These are phyloP conservation scores for Chunga burmeisteri DNA, from an alignment of 2,113 vertebrate genomes.

Conservation along the genomic window DNA sequence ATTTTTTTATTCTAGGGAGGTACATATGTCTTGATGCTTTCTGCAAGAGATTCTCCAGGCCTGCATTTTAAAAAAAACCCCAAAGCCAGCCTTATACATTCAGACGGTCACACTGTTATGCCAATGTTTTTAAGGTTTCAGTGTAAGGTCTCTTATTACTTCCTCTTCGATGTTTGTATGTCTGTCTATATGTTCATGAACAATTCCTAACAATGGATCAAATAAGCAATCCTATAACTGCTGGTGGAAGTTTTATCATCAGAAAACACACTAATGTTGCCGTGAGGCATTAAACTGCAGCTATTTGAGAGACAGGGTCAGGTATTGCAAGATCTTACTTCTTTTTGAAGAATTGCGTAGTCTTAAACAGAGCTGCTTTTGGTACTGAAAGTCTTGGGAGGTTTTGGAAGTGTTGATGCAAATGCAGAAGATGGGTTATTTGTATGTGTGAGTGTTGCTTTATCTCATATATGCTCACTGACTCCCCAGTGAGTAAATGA, in stretches of 20 bases:
- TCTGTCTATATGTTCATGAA: neutral
- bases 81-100: neutral
- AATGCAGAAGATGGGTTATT: neutral
- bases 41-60: neutral
- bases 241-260: neutral
- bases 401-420: neutral
- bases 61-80: neutral
- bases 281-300: neutral
- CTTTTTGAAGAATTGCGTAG: neutral
- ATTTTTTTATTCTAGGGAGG: neutral
- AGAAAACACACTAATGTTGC: neutral
- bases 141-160: neutral
- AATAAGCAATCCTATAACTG: neutral
- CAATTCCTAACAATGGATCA: neutral
- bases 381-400: neutral
- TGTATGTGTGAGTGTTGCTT: neutral
- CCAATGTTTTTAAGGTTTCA: neutral
- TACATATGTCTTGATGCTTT: neutral
- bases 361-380: neutral
- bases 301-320: neutral
- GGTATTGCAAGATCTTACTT: neutral
- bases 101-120: neutral
- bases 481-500: neutral
- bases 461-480: neutral
- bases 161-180: neutral